Conservation (phyloP, 2,888 invertebrate genomes). For the Plebejus melissa region DNA sequence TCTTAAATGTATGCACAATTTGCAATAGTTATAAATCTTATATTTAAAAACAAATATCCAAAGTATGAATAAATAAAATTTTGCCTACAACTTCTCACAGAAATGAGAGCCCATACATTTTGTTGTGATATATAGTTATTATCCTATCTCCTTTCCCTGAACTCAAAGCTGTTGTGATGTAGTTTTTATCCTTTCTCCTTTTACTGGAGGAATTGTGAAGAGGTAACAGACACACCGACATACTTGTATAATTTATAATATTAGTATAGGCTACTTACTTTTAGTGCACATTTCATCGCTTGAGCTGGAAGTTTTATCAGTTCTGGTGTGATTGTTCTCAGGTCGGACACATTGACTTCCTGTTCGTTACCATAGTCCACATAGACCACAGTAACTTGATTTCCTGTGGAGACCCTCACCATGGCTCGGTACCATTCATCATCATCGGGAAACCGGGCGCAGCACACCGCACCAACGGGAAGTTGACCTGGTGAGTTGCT, state of each 20-base stretch:
- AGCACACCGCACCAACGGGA: slow-evolving; percentile 82
- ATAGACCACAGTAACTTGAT: slow-evolving; percentile 85
- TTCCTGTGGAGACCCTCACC: slow-evolving; percentile 81
- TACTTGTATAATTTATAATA: too few relatives aligned
- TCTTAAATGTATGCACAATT: too few relatives aligned
- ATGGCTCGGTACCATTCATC: slow-evolving; percentile 94
- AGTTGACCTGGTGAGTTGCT: slow-evolving; percentile 69
- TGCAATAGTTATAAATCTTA: too few relatives aligned
- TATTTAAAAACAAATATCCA: background rate
- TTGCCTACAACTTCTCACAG: too few relatives aligned
- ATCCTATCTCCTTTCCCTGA: too few relatives aligned
- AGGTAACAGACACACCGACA: too few relatives aligned
- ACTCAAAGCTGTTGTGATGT: too few relatives aligned
- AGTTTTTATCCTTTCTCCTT: too few relatives aligned
- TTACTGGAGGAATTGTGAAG: too few relatives aligned
- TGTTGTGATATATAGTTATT: too few relatives aligned
- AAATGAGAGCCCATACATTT: too few relatives aligned
- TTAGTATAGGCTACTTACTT: slow-evolving; percentile 50
- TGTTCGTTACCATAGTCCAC: slow-evolving; percentile 98
- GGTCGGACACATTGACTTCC: slow-evolving; percentile 78
- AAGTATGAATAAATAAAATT: background rate
- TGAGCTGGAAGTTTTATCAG: slow-evolving; percentile 84
- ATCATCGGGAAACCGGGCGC: slow-evolving; percentile 89
- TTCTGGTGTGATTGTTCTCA: slow-evolving; percentile 82
- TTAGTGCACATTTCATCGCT: slow-evolving; percentile 88